These are phyloP conservation scores for Eurytoma adleriae DNA, from an alignment of 2,888 invertebrate genomes.

Conservation along the genomic window DNA sequence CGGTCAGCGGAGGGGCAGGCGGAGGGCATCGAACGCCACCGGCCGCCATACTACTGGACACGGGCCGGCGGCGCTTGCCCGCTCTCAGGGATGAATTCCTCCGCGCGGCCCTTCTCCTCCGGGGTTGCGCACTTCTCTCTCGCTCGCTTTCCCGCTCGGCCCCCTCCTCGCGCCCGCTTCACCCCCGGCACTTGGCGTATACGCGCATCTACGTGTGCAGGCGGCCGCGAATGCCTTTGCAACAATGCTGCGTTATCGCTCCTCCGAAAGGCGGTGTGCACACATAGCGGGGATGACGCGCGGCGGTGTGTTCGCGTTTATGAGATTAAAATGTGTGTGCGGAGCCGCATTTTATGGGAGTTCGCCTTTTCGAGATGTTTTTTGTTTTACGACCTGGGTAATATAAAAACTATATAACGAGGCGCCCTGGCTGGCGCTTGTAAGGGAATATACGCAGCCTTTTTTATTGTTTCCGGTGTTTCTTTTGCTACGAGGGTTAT, in stretches of 20 bases:
- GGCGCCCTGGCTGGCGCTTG: neutral
- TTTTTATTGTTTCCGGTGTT: constrained; percentile 38
- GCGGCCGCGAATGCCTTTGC: constrained; percentile 59
- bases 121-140: neutral
- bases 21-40: constrained; percentile 70
- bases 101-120: constrained; percentile 59
- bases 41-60: constrained; percentile 74
- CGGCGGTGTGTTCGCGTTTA: constrained; percentile 33
- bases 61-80: constrained; percentile 60
- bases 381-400: constrained; percentile 24
- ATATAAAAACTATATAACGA: constrained; percentile 43
- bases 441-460: constrained; percentile 6
- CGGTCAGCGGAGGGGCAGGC: constrained; percentile 56
- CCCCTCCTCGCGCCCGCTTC: neutral
- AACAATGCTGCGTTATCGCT: constrained; percentile 57
- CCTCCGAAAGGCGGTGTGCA: neutral
- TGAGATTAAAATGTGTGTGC: constrained; percentile 49
- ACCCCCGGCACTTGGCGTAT: neutral
- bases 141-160: neutral
- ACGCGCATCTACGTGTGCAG: constrained; percentile 55
- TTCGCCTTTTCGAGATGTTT: constrained; percentile 22
- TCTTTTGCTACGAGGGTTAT: neutral
- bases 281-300: constrained; percentile 10
- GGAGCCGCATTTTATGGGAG: constrained; percentile 20
- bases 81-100: constrained; percentile 72